Base-by-base conservation (phyloP, 2,113 vertebrate species). In the Dissostichus mawsoni region DNA sequence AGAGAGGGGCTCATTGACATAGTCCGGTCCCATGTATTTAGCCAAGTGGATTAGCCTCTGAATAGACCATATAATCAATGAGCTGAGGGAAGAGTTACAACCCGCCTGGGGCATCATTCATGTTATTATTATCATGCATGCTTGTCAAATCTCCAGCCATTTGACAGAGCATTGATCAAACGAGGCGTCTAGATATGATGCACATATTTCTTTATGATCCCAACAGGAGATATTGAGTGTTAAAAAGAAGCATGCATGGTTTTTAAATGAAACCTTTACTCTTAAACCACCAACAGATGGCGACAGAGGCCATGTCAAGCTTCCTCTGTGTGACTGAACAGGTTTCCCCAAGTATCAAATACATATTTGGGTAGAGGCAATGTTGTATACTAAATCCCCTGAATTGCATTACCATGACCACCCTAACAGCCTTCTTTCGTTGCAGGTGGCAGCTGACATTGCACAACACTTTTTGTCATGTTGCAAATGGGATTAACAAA, bases 201-300 rank as follows among this genome's bases (percentile, higher is more conserved):
- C 36, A 36, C 36, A 36, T 36, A 36, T 36, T 36, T 33, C 16
- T 13, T 59, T 59, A 8, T 61, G n/a, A 18, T 5, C 41, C 7
- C 11, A 8, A 52, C 11, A 20, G 11, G n/a, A 12, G 3, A 52
- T 51, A 7, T 25, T 1, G 29, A 68, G 45, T 2, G 6, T 20
- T 16, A 55, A 18, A 51, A 41, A 23, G 45, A 3, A 7, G 4
- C 23, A 75, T 0, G 25, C 1, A 18, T 13, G 20, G 13, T 53
- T 25, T 29, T 25, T 2, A 8, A 3, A 8, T 25, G 4, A 36
- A 68, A 25, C 18, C 36, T 56, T 58, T 87, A 14, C 75, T 41
- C 5, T 7, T 1, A 36, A n/a, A 44, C 18, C 65, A 66, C 91
- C 92, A 71, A 85, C 73, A 94, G 94, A 90, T 91, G 94, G 94